Conservation (phyloP, 30 jellyfish, hydroid and myxozoan species). For the Aurelia sp. region DNA sequence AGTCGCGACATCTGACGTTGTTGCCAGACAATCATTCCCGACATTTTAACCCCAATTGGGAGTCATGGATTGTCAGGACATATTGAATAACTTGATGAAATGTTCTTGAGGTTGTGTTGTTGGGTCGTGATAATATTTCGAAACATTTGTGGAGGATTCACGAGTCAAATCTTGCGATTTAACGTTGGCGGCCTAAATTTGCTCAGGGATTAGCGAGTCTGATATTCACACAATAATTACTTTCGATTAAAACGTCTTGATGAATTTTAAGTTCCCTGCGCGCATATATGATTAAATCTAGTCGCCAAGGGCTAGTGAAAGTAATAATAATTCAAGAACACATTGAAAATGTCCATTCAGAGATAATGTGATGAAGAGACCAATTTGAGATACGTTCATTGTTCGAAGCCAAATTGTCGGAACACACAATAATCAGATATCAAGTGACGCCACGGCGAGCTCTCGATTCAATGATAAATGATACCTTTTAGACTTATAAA, state of each 20-base stretch:
- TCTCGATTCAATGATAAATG: constrained; percentile 78
- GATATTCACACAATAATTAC: constrained; percentile 63
- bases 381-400: constrained; percentile 62
- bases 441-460: constrained; percentile 83
- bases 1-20: constrained; percentile 53
- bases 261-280: constrained; percentile 45
- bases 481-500: constrained; percentile 77
- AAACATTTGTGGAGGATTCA: constrained; percentile 48
- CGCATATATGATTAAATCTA: constrained; percentile 70
- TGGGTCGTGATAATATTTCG: constrained; percentile 22
- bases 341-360: constrained; percentile 58
- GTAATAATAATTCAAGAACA: constrained; percentile 53
- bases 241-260: constrained; percentile 69
- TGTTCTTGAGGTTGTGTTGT: constrained; percentile 12
- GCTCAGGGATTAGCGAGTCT: constrained; percentile 63
- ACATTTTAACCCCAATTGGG: constrained; percentile 14
- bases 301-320: constrained; percentile 76
- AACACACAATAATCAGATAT: constrained; percentile 80
- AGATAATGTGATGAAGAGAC: constrained; percentile 75
- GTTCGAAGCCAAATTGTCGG: constrained; percentile 81
- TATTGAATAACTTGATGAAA: neutral
- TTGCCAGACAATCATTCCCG: constrained; percentile 1
- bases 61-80: neutral
- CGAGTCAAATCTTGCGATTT: constrained; percentile 37
- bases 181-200: constrained; percentile 66